Evolutionary conservation across 2,797 vertebrate species (phyloP).

Genomic region (Telmatherina bonti): DNA sequence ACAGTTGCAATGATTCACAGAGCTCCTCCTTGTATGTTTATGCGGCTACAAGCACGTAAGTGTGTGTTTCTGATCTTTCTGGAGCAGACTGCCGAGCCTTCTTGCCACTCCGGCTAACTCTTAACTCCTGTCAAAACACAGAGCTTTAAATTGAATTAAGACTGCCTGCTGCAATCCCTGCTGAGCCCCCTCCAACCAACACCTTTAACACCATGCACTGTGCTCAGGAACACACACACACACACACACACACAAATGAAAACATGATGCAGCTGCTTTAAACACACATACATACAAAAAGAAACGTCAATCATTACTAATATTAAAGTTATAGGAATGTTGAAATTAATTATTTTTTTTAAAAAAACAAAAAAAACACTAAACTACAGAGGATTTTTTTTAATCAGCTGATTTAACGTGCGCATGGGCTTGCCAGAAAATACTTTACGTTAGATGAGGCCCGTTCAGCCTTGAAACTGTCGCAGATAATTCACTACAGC

Average conservation of each 20-base stretch:
- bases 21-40: constrained; percentile 7
- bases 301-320: background rate
- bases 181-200: constrained; percentile 63
- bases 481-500: constrained; percentile 63
- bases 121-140: constrained; percentile 90
- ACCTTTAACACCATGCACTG: constrained; percentile 66
- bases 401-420: background rate
- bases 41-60: constrained; percentile 26
- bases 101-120: constrained; percentile 83
- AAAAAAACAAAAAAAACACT: no score
- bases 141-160: constrained; percentile 93
- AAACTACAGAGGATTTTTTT: background rate
- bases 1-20: constrained; percentile 9
- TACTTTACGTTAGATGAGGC: constrained; percentile 41
- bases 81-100: constrained; percentile 77
- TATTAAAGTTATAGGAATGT: background rate
- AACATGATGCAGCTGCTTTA: constrained; percentile 59
- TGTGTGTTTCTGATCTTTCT: constrained; percentile 69
- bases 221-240: constrained; percentile 55
- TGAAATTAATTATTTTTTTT: background rate
- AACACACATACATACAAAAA: constrained; percentile 7
- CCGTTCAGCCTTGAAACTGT: constrained; percentile 53
- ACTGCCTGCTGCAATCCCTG: constrained; percentile 83
- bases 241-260: constrained; percentile 28
- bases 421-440: constrained; percentile 21